Base-by-base conservation (phyloP, 2,888 invertebrate genomes). In the Amorpha juglandis region DNA sequence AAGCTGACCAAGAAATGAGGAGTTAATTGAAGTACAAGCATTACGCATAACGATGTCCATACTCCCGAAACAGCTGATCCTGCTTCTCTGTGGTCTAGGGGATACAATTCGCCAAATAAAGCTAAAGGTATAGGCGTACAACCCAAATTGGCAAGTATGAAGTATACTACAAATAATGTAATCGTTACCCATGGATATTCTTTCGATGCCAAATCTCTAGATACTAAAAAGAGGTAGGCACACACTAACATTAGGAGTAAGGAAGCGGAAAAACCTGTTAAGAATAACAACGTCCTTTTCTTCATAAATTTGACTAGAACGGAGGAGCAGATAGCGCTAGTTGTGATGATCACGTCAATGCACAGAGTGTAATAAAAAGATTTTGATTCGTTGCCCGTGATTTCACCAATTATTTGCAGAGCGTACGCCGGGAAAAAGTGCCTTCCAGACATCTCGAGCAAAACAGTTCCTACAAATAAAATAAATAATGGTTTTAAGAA, bases 31-130 rank as follows among this genome's bases (percentile, higher is more conserved):
- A 90, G 73, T 1, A 74, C 77, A 3, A 78, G n/a, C 70, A 84
- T 77, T 0, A 88, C 55, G 14, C 68, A 66, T 0, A 83, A 6
- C 0, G 86, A 84, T 12, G 87, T 52, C 1, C 81, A 67, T 0
- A 80, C 65, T 0, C 89, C 88, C 0, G 80, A 71, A 0, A 80
- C 68, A 0, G 80, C 70, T 11, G 82, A 76, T 0, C 88, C 89
- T 1, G 78, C 78, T 7, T 82, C 84, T 73, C 84, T 82, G 64
- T 89, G 86, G 0, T 75, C 81, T 51, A 90, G 77, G 0, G 90
- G 90, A 50, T 84, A 86, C 6, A 90, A 67, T 71, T 91, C 91
- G 0, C 91, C 90, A 35, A 88, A 68, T 12, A 90, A 76, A 2
- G 84, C 82, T 16, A 88, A 67, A 1, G 90, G 84, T 65, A 90